These are phyloP conservation scores for Sinotaia quadrata DNA, from an alignment of 2,888 invertebrate species.

Conservation along the genomic window DNA sequence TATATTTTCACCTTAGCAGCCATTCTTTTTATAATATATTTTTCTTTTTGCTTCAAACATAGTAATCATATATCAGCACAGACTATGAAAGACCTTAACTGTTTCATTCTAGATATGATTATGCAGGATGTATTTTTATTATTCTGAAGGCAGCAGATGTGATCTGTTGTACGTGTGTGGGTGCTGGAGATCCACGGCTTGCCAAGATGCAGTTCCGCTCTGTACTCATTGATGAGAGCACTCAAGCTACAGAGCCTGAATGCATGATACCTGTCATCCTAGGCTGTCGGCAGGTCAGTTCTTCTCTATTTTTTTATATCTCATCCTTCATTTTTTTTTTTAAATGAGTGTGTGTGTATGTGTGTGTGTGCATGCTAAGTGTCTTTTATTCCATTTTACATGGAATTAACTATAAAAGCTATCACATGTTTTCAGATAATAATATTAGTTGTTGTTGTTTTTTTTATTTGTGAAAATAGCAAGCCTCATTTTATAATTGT, in stretches of 20 bases:
- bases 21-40: not conserved
- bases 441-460: too few relatives aligned
- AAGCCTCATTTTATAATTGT: too few relatives aligned
- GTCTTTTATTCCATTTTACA: too few relatives aligned
- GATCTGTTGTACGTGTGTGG: slow-evolving; percentile 98
- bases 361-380: too few relatives aligned
- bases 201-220: slow-evolving; percentile 94
- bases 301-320: too few relatives aligned
- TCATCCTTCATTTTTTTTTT: too few relatives aligned
- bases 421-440: too few relatives aligned
- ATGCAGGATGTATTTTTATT: not conserved
- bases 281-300: slow-evolving; percentile 87
- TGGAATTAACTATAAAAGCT: too few relatives aligned
- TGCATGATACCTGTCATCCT: slow-evolving; percentile 99
- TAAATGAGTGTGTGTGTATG: too few relatives aligned
- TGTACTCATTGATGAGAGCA: slow-evolving; percentile 96
- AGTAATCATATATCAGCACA: not conserved
- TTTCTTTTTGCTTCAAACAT: not conserved
- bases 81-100: not conserved
- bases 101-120: not conserved
- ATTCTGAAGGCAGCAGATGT: slow-evolving; percentile 88
- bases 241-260: slow-evolving; percentile 95
- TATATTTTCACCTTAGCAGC: too few relatives aligned
- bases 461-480: too few relatives aligned
- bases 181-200: slow-evolving; percentile 96